Evolutionary conservation across 2,888 invertebrate genomes (phyloP).

Genomic region (Drosophila paranaensis): DNA sequence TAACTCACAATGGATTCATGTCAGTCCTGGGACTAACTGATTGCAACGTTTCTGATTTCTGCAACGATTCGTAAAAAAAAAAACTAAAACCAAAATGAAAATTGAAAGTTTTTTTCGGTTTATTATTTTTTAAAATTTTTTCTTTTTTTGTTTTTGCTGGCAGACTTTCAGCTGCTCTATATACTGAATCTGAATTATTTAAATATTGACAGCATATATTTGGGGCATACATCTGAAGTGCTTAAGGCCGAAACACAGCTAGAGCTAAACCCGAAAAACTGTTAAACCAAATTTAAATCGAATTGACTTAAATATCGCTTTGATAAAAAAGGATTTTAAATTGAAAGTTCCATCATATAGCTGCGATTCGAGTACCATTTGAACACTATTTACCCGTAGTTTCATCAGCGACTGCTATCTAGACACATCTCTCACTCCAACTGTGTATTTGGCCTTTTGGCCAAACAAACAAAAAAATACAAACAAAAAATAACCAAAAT

Average conservation of each 20-base stretch:
- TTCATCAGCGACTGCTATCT: background rate
- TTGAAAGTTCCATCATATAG: background rate
- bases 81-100: background rate
- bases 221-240: background rate
- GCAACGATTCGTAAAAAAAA: constrained; percentile 53
- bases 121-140: constrained; percentile 23
- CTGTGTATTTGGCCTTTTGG: constrained; percentile 20
- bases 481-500: constrained; percentile 18
- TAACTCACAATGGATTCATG: constrained; percentile 71
- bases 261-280: constrained; percentile 3
- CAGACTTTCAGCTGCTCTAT: constrained; percentile 13
- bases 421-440: constrained; percentile 4
- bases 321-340: background rate
- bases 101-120: constrained; percentile 9
- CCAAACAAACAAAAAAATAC: background rate
- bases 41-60: constrained; percentile 72
- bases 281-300: background rate
- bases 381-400: background rate
- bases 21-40: constrained; percentile 69
- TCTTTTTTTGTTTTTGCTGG: constrained; percentile 17
- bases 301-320: background rate
- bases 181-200: constrained; percentile 10
- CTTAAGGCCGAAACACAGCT: constrained; percentile 21
- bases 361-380: background rate
- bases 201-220: constrained; percentile 12